phyloP scores from a whole-genome alignment of 2,888 invertebrate species.

The Noctuana brunneofusca region DNA sequence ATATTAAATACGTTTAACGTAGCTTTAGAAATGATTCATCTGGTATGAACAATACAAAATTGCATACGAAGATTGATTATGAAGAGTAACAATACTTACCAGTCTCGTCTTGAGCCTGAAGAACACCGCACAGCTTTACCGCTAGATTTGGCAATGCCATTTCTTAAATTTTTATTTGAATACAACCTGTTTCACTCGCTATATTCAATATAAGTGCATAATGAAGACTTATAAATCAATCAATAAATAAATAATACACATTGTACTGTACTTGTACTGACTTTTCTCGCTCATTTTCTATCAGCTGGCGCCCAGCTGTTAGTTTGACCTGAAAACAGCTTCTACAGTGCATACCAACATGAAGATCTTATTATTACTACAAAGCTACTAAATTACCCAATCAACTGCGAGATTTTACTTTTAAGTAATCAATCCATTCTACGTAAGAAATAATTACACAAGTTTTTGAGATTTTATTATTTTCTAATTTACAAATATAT shows the following conservation, averaged over 20 bases:
- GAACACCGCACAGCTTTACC: conserved; percentile 81
- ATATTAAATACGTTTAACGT: neutral
- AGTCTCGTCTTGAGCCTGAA: conserved; percentile 73
- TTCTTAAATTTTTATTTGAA: conserved; percentile 33
- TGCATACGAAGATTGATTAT: neutral
- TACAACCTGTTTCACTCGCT: conserved; percentile 51
- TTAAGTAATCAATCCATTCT: conserved; percentile 47
- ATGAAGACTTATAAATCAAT: conserved; percentile 26
- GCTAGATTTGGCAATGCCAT: conserved; percentile 81
- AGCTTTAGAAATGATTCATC: neutral
- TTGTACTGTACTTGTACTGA: conserved; percentile 55
- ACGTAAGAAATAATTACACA: conserved; percentile 34
- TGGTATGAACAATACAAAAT: neutral
- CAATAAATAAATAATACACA: neutral
- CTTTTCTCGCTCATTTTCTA: conserved; percentile 74
- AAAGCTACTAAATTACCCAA: conserved; percentile 53
- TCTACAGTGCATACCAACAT: conserved; percentile 53
- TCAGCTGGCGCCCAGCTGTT: conserved; percentile 82
- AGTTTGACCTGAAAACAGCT: conserved; percentile 59
- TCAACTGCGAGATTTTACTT: conserved; percentile 48
- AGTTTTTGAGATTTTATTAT: neutral
- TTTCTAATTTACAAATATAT: neutral
- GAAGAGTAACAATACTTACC: conserved; percentile 63
- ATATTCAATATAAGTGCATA: conserved; percentile 54
- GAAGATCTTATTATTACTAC: conserved; percentile 42